These are phyloP conservation scores for Galemys pyrenaicus DNA, from an alignment of 2,113 vertebrate species.

Conservation along the genomic window DNA sequence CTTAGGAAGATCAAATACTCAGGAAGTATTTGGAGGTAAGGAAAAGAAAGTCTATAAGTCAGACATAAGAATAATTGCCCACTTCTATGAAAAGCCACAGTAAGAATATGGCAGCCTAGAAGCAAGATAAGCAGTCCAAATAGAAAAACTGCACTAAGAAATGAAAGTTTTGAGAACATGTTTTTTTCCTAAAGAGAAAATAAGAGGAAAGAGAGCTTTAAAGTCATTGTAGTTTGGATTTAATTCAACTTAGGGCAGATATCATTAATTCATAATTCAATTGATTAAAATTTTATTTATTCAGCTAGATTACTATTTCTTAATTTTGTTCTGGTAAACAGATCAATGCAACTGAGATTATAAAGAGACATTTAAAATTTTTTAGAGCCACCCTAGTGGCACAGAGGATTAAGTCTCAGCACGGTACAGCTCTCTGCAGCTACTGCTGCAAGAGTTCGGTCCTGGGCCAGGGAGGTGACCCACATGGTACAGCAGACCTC, in stretches of 20 bases:
- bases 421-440: no score
- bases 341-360: neutral
- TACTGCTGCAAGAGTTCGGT: no score
- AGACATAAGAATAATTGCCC: neutral
- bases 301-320: neutral
- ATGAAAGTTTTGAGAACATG: neutral
- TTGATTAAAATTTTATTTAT: neutral
- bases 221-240: neutral
- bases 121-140: neutral
- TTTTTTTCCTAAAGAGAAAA: neutral
- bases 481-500: no score
- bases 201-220: neutral
- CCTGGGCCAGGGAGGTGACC: no score
- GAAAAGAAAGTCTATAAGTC: neutral
- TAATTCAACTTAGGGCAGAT: neutral
- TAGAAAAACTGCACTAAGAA: neutral
- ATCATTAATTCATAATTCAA: neutral
- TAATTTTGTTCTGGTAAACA: conserved; percentile 1
- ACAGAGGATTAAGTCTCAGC: no score
- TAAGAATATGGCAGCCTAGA: neutral
- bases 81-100: neutral
- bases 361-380: neutral
- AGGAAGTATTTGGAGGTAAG: neutral
- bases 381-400: no score
- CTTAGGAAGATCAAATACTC: neutral